Conservation (phyloP, 2,888 invertebrate species). For the Cataglyphis cursor region DNA sequence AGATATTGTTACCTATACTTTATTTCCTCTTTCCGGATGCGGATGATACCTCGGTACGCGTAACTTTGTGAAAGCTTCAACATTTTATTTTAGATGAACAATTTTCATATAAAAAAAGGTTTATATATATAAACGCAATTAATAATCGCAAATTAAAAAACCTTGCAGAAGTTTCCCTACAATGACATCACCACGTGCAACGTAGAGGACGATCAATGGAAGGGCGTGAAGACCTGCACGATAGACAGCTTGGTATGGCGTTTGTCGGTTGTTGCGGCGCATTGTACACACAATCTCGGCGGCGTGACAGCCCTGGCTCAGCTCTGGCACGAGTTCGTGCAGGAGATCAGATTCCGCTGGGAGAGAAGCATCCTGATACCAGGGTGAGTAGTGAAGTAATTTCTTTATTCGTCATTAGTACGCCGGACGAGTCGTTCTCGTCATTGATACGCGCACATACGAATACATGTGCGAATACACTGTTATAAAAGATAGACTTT, state of each 20-base stretch:
- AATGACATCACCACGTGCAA: slow-evolving; percentile 77
- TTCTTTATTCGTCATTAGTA: slow-evolving; percentile 62
- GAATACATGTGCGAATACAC: slow-evolving; percentile 34
- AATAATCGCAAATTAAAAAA: background rate
- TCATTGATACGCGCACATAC: slow-evolving; percentile 14
- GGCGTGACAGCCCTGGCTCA: slow-evolving; percentile 93
- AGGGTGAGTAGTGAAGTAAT: slow-evolving; percentile 90
- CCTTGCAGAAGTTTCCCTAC: slow-evolving; percentile 83
- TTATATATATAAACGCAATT: background rate
- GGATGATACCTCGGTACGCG: slow-evolving; percentile 88
- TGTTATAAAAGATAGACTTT: slow-evolving; percentile 44
- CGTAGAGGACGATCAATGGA: slow-evolving; percentile 83
- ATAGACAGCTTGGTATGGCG: slow-evolving; percentile 94
- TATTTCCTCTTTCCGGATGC: slow-evolving; percentile 97
- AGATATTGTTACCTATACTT: slow-evolving; percentile 92
- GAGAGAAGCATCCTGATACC: slow-evolving; percentile 93
- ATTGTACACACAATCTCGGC: slow-evolving; percentile 92
- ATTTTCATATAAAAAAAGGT: background rate
- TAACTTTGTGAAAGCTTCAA: background rate
- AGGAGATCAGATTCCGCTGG: slow-evolving; percentile 96
- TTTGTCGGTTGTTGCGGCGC: slow-evolving; percentile 92
- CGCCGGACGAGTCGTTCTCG: slow-evolving; percentile 46
- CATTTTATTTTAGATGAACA: background rate
- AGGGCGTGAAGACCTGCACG: slow-evolving; percentile 92
- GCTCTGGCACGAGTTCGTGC: slow-evolving; percentile 97